Conservation (phyloP, 2,888 invertebrate genomes). For the Hetaerina titia region DNA sequence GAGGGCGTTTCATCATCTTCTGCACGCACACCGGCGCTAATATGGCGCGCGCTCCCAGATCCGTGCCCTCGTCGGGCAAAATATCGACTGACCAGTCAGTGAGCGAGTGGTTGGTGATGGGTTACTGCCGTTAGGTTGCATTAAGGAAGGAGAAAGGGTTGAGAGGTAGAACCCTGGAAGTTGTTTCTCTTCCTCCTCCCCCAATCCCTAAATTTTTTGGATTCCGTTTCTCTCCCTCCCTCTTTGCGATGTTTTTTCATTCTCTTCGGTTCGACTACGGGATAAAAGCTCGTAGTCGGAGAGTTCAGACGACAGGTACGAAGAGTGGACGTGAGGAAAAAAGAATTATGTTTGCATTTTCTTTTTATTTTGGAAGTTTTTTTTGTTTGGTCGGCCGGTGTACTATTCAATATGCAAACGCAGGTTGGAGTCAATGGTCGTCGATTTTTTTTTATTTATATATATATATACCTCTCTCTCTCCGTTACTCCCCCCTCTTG, state of each 20-base stretch:
- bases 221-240: neutral
- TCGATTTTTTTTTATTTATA: neutral
- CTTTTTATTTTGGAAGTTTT: neutral
- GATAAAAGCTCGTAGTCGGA: neutral
- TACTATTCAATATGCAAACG: constrained; percentile 35
- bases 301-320: neutral
- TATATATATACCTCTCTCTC: neutral
- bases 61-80: neutral
- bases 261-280: neutral
- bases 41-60: neutral
- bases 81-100: neutral
- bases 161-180: neutral
- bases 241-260: neutral
- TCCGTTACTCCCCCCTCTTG: neutral
- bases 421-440: constrained; percentile 20
- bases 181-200: neutral
- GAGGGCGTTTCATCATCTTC: constrained; percentile 5
- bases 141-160: neutral
- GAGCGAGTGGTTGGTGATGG: neutral
- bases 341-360: neutral
- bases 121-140: neutral
- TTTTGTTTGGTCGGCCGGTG: constrained; percentile 7
- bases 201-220: neutral
- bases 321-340: neutral
- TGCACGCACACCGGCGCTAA: neutral